Percentiles rank a stretch among this genome's conserved stretches.
phyloP scores from a whole-genome alignment of 2,113 vertebrate species.

The Vidua chalybeata region DNA sequence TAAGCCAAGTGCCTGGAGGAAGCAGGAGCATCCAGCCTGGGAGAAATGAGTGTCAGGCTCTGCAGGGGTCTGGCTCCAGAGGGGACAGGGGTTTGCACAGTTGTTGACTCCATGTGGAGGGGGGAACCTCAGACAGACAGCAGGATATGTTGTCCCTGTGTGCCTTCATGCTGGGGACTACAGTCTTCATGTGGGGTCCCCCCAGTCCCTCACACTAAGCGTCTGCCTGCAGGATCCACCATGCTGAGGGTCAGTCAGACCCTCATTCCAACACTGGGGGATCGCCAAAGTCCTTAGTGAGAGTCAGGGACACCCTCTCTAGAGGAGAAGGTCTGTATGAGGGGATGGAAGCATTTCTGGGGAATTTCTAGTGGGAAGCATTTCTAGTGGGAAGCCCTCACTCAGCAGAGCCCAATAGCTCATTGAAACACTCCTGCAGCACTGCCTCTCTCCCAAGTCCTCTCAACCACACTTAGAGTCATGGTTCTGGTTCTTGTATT shows the following conservation, averaged over 20 bases:
- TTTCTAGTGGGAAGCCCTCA: background rate
- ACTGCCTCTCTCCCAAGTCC: background rate
- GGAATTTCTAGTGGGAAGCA: background rate
- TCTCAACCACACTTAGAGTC: background rate
- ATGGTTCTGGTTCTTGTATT: too few relatives aligned
- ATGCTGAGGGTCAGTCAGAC: background rate
- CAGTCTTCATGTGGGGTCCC: background rate
- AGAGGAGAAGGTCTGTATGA: background rate
- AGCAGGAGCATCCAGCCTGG: background rate
- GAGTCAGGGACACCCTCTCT: background rate
- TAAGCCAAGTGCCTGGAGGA: background rate
- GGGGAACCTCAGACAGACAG: background rate
- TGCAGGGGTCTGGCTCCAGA: background rate
- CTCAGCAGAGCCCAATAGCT: background rate
- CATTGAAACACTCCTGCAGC: background rate
- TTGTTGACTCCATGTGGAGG: background rate
- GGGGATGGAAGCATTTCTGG: background rate
- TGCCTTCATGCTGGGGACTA: background rate
- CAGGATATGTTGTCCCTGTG: background rate
- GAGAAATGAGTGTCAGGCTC: rapidly evolving
- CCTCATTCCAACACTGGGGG: background rate
- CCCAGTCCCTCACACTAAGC: background rate
- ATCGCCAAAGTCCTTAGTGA: background rate
- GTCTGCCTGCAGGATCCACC: background rate
- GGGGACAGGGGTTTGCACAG: background rate